These are phyloP conservation scores for Microtus montanus DNA, from an alignment of 2,113 vertebrate genomes.

Conservation along the genomic window DNA sequence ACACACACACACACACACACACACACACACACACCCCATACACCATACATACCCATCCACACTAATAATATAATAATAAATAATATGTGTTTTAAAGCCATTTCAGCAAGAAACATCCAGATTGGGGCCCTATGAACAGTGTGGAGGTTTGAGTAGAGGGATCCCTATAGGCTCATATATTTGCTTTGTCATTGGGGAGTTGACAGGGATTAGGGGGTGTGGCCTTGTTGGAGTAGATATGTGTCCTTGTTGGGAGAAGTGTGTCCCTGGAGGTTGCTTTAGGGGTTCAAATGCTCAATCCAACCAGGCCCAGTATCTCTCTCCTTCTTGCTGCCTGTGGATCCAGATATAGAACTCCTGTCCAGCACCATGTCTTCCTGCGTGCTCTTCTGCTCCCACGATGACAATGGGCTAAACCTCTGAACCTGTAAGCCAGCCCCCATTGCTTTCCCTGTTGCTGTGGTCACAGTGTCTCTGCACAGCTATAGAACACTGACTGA, in stretches of 20 bases:
- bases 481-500: neutral
- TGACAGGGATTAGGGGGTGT: neutral
- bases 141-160: neutral
- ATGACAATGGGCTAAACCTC: neutral
- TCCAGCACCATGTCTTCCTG: neutral
- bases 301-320: neutral
- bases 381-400: neutral
- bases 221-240: neutral
- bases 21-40: neutral
- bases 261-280: neutral
- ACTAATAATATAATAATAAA: neutral
- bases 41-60: neutral
- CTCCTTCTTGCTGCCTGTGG: neutral
- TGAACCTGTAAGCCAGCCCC: neutral
- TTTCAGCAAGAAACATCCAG: neutral
- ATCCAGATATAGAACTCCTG: neutral
- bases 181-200: neutral
- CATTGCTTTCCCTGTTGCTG: neutral
- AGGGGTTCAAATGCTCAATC: neutral
- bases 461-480: neutral
- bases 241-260: neutral
- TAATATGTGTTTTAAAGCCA: neutral
- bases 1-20: neutral
- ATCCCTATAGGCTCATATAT: no score
- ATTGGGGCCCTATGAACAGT: neutral